Evolutionary conservation across 2,113 vertebrate genomes (phyloP).

Genomic region (Anseranas semipalmata): DNA sequence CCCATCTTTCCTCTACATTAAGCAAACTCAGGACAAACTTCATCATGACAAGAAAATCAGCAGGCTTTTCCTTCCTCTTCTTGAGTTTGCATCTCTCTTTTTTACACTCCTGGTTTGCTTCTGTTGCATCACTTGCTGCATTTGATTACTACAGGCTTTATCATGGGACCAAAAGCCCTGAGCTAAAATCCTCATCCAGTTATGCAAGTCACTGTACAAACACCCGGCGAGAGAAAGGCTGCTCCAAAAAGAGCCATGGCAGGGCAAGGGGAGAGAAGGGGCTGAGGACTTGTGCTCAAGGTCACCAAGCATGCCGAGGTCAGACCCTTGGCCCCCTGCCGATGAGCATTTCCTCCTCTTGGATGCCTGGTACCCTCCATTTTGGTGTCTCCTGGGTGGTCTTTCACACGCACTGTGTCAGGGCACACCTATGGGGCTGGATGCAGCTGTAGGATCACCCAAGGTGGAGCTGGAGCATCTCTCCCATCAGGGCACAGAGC

Average conservation of each 20-base stretch:
- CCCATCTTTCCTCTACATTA: not conserved
- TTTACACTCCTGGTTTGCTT: not conserved
- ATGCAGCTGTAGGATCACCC: not conserved
- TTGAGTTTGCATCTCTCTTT: not conserved
- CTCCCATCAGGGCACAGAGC: not conserved
- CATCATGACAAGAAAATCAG: not conserved
- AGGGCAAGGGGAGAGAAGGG: not conserved
- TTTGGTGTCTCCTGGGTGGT: not conserved
- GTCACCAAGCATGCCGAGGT: not conserved
- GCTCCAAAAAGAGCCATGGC: not conserved
- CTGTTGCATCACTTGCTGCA: not conserved
- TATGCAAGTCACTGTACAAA: slow-evolving; percentile 27
- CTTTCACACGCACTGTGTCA: rapidly evolving
- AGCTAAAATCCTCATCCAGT: slow-evolving; percentile 12
- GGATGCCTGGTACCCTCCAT: rapidly evolving
- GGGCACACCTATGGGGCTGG: not conserved
- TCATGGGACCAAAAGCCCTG: not conserved
- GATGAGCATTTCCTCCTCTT: not conserved
- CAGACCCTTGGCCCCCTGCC: not conserved
- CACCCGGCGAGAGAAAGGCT: not conserved
- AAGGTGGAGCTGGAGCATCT: not conserved
- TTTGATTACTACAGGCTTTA: not conserved
- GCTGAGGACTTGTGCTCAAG: not conserved
- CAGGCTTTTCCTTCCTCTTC: not conserved
- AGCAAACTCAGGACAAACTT: not conserved